Evolutionary conservation across 2,888 invertebrate genomes (phyloP).

Genomic region (Pantelozetes paolii): DNA sequence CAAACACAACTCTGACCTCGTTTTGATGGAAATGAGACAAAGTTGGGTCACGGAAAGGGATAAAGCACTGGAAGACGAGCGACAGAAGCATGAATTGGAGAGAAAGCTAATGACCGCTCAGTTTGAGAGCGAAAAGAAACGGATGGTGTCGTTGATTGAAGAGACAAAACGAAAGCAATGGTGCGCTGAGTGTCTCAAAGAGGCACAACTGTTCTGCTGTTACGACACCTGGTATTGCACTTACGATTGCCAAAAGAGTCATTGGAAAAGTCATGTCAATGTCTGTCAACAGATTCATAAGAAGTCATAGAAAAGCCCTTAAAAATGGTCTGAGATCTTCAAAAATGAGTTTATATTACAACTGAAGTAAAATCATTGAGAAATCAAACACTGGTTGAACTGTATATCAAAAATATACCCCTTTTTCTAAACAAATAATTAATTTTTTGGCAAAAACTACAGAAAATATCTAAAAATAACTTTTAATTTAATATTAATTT

Average conservation of each 20-base stretch:
- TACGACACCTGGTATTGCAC: conserved; percentile 58
- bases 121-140: conserved; percentile 21
- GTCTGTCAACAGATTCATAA: conserved; percentile 43
- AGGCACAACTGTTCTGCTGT: conserved; percentile 88
- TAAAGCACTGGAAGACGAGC: conserved; percentile 58
- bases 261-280: conserved; percentile 43
- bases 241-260: conserved; percentile 44
- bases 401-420: background rate
- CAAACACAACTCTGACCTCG: conserved; percentile 67
- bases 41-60: conserved; percentile 43
- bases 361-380: too few relatives aligned
- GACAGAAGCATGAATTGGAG: conserved; percentile 65
- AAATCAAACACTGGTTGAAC: too few relatives aligned
- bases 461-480: too few relatives aligned
- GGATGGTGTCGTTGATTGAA: conserved; percentile 5
- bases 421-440: too few relatives aligned
- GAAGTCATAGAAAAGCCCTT: conserved; percentile 27
- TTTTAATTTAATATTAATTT: too few relatives aligned
- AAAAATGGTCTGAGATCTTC: background rate
- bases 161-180: conserved; percentile 47
- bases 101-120: conserved; percentile 9
- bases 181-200: conserved; percentile 78
- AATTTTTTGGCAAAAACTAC: too few relatives aligned
- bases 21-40: conserved; percentile 65
- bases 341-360: too few relatives aligned